Percentiles rank a stretch among this genome's conserved stretches.
phyloP scores from a whole-genome alignment of 2,888 invertebrate species.

The Prionchulus punctatus region DNA sequence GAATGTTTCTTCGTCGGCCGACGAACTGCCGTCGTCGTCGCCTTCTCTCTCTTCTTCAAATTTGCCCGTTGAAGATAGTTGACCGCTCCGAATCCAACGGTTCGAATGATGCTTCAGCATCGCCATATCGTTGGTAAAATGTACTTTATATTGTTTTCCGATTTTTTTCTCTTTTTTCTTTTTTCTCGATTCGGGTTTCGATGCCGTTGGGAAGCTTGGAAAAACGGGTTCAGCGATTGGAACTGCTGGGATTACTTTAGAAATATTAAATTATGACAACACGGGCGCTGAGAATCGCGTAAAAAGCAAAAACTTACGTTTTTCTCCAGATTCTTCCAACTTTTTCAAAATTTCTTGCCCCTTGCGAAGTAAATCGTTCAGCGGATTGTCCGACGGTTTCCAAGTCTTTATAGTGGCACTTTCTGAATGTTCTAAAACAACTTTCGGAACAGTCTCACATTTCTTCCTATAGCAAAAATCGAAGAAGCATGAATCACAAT shows the following conservation, averaged over 20 bases:
- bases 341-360: no score
- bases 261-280: no score
- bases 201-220: not conserved
- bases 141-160: not conserved
- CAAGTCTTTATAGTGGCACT: no score
- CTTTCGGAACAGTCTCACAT: no score
- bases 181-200: not conserved
- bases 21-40: not conserved
- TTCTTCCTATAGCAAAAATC: no score
- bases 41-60: conserved; percentile 5
- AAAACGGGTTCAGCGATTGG: not conserved
- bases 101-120: conserved; percentile 5
- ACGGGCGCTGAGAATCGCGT: no score
- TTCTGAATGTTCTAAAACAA: no score
- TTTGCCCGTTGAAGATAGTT: conserved; percentile 6
- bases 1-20: not conserved
- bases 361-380: no score
- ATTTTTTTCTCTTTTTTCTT: not conserved
- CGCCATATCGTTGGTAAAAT: conserved; percentile 1
- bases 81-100: conserved; percentile 7
- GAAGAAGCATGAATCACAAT: no score
- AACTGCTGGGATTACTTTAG: no score
- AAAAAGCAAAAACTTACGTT: not conserved
- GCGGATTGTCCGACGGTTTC: no score
- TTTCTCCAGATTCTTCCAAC: no score